These are phyloP conservation scores for Cathartes aura DNA, from an alignment of 2,113 vertebrate species.

Conservation along the genomic window DNA sequence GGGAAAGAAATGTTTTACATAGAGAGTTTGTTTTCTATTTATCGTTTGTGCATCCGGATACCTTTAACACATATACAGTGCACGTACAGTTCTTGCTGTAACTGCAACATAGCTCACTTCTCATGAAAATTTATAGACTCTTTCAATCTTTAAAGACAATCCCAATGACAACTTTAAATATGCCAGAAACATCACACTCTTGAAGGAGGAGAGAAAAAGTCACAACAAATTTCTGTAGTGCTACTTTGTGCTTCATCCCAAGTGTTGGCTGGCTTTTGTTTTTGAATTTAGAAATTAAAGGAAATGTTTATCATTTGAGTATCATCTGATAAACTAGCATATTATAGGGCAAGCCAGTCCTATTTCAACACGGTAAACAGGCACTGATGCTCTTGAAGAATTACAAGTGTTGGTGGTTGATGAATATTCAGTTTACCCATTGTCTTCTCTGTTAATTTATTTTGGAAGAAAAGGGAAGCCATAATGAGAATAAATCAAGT, in stretches of 20 bases:
- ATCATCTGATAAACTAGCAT: neutral
- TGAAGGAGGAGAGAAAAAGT: neutral
- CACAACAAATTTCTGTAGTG: neutral
- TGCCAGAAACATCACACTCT: neutral
- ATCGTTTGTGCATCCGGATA: neutral
- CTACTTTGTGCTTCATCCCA: neutral
- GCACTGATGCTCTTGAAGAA: neutral
- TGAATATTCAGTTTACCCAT: neutral
- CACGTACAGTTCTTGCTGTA: neutral
- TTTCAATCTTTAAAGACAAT: constrained; percentile 22
- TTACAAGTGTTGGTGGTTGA: neutral
- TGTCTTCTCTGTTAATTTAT: neutral
- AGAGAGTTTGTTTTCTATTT: neutral
- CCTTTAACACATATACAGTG: neutral
- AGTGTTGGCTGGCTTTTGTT: neutral
- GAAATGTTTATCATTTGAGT: neutral
- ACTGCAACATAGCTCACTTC: neutral
- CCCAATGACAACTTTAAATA: neutral
- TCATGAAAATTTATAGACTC: constrained; percentile 31
- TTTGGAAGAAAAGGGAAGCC: neutral
- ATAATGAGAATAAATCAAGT: neutral
- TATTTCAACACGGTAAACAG: neutral
- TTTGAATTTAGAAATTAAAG: neutral
- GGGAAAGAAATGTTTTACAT: neutral
- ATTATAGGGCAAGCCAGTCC: neutral